phyloP scores from a whole-genome alignment of 2,888 invertebrate species.

The Sinelater perroti region DNA sequence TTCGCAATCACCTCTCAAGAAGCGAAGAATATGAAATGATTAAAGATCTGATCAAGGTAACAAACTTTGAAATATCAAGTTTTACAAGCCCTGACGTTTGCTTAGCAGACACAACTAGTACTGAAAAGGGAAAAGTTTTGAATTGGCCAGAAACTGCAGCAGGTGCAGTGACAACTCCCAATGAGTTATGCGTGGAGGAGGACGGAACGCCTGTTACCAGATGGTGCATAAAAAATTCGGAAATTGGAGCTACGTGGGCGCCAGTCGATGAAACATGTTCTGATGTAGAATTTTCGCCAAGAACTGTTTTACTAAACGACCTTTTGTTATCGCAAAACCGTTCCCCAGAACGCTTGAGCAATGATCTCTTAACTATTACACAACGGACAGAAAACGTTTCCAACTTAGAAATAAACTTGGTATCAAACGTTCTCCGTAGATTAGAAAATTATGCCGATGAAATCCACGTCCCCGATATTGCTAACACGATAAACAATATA shows the following conservation, averaged over 20 bases:
- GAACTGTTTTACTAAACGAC: constrained; percentile 42
- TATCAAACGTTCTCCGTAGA: constrained; percentile 36
- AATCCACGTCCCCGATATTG: background rate
- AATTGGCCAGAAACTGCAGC: constrained; percentile 61
- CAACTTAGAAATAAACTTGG: constrained; percentile 35
- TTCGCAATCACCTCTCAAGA: too few species aligned
- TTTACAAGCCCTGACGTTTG: too few species aligned
- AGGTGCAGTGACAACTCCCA: constrained; percentile 63
- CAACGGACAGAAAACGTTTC: constrained; percentile 22
- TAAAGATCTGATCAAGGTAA: too few species aligned
- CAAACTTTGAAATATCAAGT: too few species aligned
- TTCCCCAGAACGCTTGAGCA: constrained; percentile 9
- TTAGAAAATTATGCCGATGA: background rate
- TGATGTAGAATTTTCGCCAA: constrained; percentile 22
- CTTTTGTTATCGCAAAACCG: constrained; percentile 24
- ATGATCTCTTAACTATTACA: constrained; percentile 25
- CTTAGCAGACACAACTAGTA: constrained; percentile 14
- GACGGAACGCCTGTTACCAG: constrained; percentile 67
- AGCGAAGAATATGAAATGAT: too few species aligned
- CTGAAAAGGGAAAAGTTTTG: constrained; percentile 13
- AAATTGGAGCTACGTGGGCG: constrained; percentile 62
- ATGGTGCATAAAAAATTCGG: too few species aligned
- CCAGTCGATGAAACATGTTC: constrained; percentile 48
- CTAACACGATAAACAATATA: constrained; percentile 57
- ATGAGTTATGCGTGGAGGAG: constrained; percentile 64